Percentiles rank a stretch among this genome's conserved stretches.
These are phyloP conservation scores for Hypena proboscidalis DNA, from an alignment of 2,888 invertebrate genomes.

Conservation along the genomic window DNA sequence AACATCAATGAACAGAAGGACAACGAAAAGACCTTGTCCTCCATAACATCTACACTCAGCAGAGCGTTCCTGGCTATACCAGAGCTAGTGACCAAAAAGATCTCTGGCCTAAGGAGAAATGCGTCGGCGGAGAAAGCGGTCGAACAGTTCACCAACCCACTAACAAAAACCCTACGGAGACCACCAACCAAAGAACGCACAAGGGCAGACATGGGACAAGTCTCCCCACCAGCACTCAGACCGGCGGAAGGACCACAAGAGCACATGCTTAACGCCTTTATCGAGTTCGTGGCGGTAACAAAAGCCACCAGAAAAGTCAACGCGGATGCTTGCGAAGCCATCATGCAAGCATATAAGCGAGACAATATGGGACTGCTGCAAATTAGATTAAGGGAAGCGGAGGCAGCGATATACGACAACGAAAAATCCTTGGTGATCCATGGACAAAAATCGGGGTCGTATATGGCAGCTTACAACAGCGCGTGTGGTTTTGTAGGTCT, in stretches of 20 bases:
- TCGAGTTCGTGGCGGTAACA: too few relatives aligned
- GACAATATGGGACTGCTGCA: neutral
- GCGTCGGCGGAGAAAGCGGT: too few relatives aligned
- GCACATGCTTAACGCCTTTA: conserved; percentile 16
- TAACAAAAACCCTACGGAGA: too few relatives aligned
- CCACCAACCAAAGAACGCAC: too few relatives aligned
- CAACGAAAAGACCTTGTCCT: too few relatives aligned
- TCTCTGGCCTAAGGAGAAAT: too few relatives aligned
- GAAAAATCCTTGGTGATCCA: conserved; percentile 2
- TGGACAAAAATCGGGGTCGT: conserved; percentile 11
- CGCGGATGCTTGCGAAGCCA: conserved; percentile 7
- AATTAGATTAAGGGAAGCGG: conserved; percentile 17
- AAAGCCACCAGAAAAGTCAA: conserved; percentile 9
- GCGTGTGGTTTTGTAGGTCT: conserved; percentile 3
- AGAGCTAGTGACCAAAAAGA: too few relatives aligned
- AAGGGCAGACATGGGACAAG: too few relatives aligned
- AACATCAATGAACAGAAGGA: too few relatives aligned
- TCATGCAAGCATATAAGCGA: neutral
- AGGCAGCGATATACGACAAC: conserved; percentile 23
- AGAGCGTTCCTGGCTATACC: too few relatives aligned
- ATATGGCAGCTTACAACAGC: conserved; percentile 22
- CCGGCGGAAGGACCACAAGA: neutral
- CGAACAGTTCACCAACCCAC: too few relatives aligned
- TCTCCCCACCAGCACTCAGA: neutral
- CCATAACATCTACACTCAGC: too few relatives aligned